A percentile compares a stretch with the other conserved stretches of the same genome.
Evolutionary conservation across 2,113 vertebrate genomes (phyloP).

Genomic region (Glareola pratincola): DNA sequence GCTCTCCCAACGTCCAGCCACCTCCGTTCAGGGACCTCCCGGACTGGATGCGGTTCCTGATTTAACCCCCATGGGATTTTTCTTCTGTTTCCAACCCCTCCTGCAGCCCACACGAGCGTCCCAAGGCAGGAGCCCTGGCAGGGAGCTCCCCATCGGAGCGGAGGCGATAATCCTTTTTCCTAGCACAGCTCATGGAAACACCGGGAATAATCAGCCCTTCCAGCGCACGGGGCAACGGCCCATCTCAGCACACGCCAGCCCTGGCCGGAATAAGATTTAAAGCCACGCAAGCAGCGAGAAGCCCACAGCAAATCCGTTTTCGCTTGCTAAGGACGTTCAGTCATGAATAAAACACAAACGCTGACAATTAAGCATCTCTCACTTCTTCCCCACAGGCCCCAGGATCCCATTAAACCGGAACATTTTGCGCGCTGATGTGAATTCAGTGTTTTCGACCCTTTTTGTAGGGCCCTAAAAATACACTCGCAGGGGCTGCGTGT

Average conservation of each 20-base stretch:
- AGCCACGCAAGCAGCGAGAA: not conserved
- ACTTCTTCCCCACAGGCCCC: slow-evolving; percentile 28
- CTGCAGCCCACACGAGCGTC: not conserved
- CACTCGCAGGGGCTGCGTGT: not conserved
- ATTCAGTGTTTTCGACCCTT: not conserved
- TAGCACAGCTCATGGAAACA: not conserved
- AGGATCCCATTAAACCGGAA: slow-evolving; percentile 48
- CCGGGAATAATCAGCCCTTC: not conserved
- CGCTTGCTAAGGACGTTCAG: not conserved
- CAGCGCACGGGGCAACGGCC: not conserved
- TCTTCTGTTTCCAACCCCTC: not conserved
- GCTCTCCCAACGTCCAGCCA: not conserved
- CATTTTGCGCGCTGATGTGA: slow-evolving; percentile 27
- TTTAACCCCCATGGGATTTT: not conserved
- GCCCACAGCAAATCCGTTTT: not conserved
- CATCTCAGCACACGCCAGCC: not conserved
- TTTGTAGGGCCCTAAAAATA: slow-evolving; percentile 60
- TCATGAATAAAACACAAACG: slow-evolving; percentile 45
- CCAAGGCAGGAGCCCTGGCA: not conserved
- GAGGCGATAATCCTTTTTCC: not conserved
- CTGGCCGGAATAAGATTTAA: not conserved
- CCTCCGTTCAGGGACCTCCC: not conserved
- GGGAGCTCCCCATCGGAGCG: not conserved
- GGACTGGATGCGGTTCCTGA: fast-evolving
- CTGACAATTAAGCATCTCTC: slow-evolving; percentile 40